Conservation (phyloP, 2,888 invertebrate genomes). For the Drosophila mayaguana region DNA sequence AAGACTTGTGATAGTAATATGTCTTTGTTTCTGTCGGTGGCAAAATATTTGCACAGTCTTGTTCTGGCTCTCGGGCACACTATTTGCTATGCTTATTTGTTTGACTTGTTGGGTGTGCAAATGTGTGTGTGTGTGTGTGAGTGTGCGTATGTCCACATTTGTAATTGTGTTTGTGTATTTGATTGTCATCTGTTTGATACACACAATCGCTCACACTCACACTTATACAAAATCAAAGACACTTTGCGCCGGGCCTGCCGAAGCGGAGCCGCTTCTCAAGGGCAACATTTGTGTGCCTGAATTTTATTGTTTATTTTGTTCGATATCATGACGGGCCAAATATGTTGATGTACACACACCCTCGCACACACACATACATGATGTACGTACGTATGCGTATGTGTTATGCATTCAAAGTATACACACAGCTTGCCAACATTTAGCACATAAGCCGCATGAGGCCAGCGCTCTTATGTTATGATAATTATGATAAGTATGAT, state of each 20-base stretch:
- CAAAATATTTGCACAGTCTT: slow-evolving; percentile 78
- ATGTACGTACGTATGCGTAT: slow-evolving; percentile 16
- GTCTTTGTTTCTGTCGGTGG: slow-evolving; percentile 76
- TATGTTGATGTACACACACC: slow-evolving; percentile 12
- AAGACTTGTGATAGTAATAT: slow-evolving; percentile 65
- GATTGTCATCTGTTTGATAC: slow-evolving; percentile 79
- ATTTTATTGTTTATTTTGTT: slow-evolving; percentile 81
- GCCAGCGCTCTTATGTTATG: slow-evolving; percentile 45
- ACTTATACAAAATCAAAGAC: slow-evolving; percentile 22
- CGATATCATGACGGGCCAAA: slow-evolving; percentile 59
- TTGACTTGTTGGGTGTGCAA: slow-evolving; percentile 52
- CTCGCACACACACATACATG: too few relatives aligned
- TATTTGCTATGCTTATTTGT: slow-evolving; percentile 71
- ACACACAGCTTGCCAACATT: slow-evolving; percentile 59
- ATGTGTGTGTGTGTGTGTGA: slow-evolving; percentile 40
- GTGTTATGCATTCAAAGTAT: slow-evolving; percentile 45
- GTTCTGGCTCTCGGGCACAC: slow-evolving; percentile 44
- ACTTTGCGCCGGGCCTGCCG: slow-evolving; percentile 36
- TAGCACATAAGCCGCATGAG: slow-evolving; percentile 31
- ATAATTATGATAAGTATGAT: slow-evolving; percentile 50
- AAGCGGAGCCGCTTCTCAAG: slow-evolving; percentile 65
- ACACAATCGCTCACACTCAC: slow-evolving; percentile 38
- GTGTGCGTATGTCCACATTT: slow-evolving; percentile 61
- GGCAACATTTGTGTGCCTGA: slow-evolving; percentile 78
- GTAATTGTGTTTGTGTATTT: slow-evolving; percentile 82